These are phyloP conservation scores for Melikaiella ostensackeni DNA, from an alignment of 2,888 invertebrate species.

Conservation along the genomic window DNA sequence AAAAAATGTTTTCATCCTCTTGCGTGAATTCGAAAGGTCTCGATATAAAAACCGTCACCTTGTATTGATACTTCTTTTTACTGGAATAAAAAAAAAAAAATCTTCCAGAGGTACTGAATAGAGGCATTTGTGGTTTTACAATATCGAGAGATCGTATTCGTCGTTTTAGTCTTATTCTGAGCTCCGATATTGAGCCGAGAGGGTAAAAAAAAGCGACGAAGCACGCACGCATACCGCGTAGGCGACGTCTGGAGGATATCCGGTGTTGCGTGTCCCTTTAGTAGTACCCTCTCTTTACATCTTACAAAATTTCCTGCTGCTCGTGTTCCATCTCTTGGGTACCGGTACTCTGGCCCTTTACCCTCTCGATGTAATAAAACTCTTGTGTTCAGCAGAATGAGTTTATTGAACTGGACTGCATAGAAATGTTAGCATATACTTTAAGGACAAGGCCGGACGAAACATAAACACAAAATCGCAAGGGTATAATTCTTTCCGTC, in stretches of 20 bases:
- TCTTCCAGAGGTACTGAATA: neutral
- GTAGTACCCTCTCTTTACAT: constrained; percentile 44
- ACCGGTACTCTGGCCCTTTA: constrained; percentile 10
- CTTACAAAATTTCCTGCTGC: constrained; percentile 50
- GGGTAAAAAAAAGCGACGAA: constrained; percentile 41
- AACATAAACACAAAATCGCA: constrained; percentile 1
- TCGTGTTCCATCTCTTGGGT: constrained; percentile 19
- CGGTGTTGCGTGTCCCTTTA: constrained; percentile 70
- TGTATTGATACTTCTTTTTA: neutral
- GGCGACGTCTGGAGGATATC: constrained; percentile 74
- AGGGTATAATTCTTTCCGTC: constrained; percentile 21
- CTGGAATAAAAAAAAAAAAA: neutral
- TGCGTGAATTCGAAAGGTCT: neutral
- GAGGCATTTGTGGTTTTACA: neutral
- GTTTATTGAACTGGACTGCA: constrained; percentile 1
- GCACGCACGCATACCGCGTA: constrained; percentile 58
- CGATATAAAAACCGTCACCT: neutral
- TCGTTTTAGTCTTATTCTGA: constrained; percentile 12
- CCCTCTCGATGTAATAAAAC: neutral
- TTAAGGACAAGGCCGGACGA: constrained; percentile 17
- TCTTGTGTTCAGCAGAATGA: neutral
- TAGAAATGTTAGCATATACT: neutral
- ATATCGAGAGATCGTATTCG: neutral
- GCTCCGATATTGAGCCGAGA: constrained; percentile 30
- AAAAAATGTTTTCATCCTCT: neutral